Evolutionary conservation across 2,797 vertebrate genomes (phyloP), one percentile per base, ranked within the genome.

Genomic region (Poecilia wingei): DNA sequence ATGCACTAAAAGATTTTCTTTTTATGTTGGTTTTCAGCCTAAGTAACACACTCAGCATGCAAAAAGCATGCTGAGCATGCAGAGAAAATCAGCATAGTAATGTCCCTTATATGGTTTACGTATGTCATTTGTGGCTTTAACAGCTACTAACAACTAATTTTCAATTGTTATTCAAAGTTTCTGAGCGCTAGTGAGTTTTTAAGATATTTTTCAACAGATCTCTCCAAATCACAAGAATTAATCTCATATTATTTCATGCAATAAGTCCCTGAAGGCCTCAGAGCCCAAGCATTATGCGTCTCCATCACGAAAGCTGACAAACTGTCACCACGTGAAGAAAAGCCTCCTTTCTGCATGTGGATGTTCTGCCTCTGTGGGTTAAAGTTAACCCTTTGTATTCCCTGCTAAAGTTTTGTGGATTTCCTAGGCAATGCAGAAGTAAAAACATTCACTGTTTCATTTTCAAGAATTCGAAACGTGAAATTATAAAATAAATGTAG

Each of bases 11-110:
- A 84, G 47, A 55, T 16, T 18, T 73, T 68, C 39, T 22, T 73
- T 10, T 74, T 7, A 45, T 33, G 41, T 55, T 79, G 76, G 36
- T 55, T 57, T 68, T 57, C 77, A 53, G 75, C 1, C 22, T 33
- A 88, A 83, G 78, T 80, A 75, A 86, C 81, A 77, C 72, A 22
- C 64, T 55, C 39, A 41, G 39, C 39, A 66, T 64, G 31, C 70
- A 57, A 74, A 75, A 68, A 61, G 76, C 68, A 39, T 39, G 36
- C 36, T 39, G 36, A 39, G 36, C 36, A 57, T 49, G 81, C 80
- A 79, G 79, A 81, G n/a, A 88, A 51, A 87, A 81, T 82, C 43
- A 78, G 66, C 82, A 66, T 53, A 76, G 82, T 84, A 80, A 82
- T 81, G 47, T 43, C 80, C 78, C 16, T 14, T 79, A 84, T 82